phyloP scores from a whole-genome alignment of 2,888 invertebrate genomes.

The Apotomis capreana region DNA sequence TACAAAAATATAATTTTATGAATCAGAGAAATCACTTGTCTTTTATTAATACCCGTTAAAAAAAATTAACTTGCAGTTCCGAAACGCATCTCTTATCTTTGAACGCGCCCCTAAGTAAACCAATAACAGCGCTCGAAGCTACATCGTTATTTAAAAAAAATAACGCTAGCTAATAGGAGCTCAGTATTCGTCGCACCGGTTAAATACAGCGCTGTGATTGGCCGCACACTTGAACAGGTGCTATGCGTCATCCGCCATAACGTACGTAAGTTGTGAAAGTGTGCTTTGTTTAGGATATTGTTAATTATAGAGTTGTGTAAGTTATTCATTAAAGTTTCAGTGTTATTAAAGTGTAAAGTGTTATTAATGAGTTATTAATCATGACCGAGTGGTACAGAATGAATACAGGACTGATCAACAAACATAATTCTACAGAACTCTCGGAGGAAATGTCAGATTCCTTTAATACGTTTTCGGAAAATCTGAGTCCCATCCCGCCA shows the following conservation, averaged over 20 bases:
- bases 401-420: conserved; percentile 68
- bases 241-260: conserved; percentile 83
- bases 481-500: conserved; percentile 82
- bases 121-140: conserved; percentile 49
- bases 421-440: conserved; percentile 80
- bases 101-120: conserved; percentile 54
- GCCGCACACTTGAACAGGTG: conserved; percentile 69
- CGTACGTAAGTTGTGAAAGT: conserved; percentile 74
- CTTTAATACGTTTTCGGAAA: conserved; percentile 84
- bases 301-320: conserved; percentile 44
- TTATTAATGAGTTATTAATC: conserved; percentile 62
- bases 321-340: conserved; percentile 58
- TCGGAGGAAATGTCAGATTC: conserved; percentile 85
- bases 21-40: too few relatives aligned
- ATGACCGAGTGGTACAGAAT: conserved; percentile 80
- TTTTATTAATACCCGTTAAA: too few relatives aligned
- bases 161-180: conserved; percentile 63
- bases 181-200: conserved; percentile 71
- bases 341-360: conserved; percentile 64
- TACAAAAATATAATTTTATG: too few relatives aligned
- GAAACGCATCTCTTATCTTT: conserved; percentile 31
- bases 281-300: conserved; percentile 61
- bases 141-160: conserved; percentile 63
- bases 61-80: background rate
- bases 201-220: conserved; percentile 67